phyloP scores from a whole-genome alignment of 2,888 invertebrate genomes.

The Antitype chi region DNA sequence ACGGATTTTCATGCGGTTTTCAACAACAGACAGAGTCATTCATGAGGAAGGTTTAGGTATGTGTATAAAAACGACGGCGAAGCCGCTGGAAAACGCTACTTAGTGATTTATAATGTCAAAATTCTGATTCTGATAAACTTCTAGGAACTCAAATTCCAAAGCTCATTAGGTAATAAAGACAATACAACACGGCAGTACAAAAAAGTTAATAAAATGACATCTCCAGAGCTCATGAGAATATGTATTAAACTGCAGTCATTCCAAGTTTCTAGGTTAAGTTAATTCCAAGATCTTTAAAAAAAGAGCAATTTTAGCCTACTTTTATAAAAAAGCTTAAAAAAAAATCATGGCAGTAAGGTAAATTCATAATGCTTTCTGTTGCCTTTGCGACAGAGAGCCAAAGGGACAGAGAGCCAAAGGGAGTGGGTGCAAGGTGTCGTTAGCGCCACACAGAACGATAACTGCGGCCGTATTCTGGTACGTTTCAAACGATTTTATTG shows the following conservation, averaged over 20 bases:
- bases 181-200: too few species aligned
- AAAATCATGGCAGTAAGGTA: conserved; percentile 21
- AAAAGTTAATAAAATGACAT: neutral
- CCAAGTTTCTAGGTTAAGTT: neutral
- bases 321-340: conserved; percentile 13
- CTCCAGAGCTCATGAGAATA: neutral
- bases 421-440: conserved; percentile 65
- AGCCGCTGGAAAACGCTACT: too few species aligned
- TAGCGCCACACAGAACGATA: conserved; percentile 65
- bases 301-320: neutral
- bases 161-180: neutral
- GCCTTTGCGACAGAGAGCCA: conserved; percentile 43
- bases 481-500: conserved; percentile 2
- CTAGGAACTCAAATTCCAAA: neutral
- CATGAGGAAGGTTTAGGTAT: too few species aligned
- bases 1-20: too few species aligned
- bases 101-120: too few species aligned
- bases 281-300: neutral
- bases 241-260: neutral
- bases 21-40: too few species aligned
- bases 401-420: conserved; percentile 60
- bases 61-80: too few species aligned
- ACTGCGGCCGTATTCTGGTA: conserved; percentile 67
- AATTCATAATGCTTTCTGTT: conserved; percentile 33
- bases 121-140: neutral